Conservation (phyloP, 1,140 invertebrate genomes). For the Sitophilus oryzae region DNA sequence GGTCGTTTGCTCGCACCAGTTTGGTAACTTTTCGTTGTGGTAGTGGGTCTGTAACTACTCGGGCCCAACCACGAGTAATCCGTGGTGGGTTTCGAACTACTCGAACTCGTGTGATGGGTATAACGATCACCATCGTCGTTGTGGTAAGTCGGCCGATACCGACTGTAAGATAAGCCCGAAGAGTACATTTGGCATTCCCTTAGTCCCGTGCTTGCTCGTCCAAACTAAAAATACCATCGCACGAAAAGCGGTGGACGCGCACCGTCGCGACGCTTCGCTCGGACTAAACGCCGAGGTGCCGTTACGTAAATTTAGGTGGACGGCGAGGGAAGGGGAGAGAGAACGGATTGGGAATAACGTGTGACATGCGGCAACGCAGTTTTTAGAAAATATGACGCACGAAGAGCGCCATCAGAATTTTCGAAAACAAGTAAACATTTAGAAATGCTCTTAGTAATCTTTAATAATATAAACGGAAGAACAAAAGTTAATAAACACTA, state of each 20-base stretch:
- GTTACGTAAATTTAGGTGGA: conserved; percentile 27
- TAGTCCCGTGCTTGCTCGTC: conserved; percentile 8
- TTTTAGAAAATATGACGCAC: conserved; percentile 24
- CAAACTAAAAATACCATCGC: conserved; percentile 23
- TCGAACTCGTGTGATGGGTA: conserved; percentile 15
- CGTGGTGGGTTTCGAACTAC: conserved; percentile 12
- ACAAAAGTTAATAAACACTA: too few species aligned
- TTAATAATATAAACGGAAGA: too few species aligned
- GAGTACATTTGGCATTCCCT: conserved; percentile 35
- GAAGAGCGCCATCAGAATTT: background rate
- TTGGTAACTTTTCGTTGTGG: conserved; percentile 32
- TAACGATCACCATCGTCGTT: conserved; percentile 31
- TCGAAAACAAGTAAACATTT: background rate
- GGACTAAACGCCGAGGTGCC: conserved; percentile 20
- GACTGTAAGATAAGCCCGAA: conserved; percentile 33
- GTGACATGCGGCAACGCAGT: conserved; percentile 13
- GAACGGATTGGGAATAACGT: conserved; percentile 18
- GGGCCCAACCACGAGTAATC: conserved; percentile 23
- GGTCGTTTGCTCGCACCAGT: conserved; percentile 17
- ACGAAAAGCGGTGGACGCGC: conserved; percentile 12
- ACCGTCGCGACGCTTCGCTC: conserved; percentile 22
- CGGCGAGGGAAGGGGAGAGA: conserved; percentile 17
- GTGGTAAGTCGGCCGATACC: conserved; percentile 33
- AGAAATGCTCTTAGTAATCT: too few species aligned
- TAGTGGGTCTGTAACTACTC: conserved; percentile 6